phyloP scores from a whole-genome alignment of 2,113 vertebrate species.

The Sphyrna mokarran region DNA sequence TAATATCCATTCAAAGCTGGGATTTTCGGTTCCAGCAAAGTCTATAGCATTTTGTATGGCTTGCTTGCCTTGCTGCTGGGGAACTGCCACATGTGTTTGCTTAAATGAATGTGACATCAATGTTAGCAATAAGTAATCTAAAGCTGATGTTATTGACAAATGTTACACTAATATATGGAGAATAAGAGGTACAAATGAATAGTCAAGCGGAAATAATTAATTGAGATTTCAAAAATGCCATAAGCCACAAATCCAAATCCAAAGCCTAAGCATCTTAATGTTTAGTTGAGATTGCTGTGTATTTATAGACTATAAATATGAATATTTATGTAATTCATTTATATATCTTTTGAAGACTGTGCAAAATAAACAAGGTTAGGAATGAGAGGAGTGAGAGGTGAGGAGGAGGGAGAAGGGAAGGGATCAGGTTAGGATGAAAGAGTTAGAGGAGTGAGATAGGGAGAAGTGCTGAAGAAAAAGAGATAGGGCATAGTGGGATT shows the following conservation, averaged over 20 bases:
- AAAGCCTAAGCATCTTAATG: not conserved
- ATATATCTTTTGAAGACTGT: not conserved
- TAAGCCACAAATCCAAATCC: not conserved
- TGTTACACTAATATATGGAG: not conserved
- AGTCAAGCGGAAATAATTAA: no score
- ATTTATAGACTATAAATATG: not conserved
- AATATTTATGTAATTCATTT: no score
- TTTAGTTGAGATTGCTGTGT: not conserved
- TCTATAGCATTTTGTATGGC: no score
- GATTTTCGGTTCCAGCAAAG: no score
- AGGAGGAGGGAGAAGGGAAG: not conserved
- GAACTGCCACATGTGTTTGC: no score
- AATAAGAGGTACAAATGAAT: not conserved
- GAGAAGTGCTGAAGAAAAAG: not conserved
- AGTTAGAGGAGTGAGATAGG: not conserved
- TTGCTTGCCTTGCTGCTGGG: no score
- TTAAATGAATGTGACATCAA: not conserved
- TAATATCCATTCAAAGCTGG: not conserved
- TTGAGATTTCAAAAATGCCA: not conserved
- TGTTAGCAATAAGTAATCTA: not conserved
- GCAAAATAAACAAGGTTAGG: not conserved
- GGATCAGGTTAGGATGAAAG: not conserved
- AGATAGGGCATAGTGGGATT: not conserved
- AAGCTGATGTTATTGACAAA: not conserved
- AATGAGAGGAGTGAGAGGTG: not conserved